Evolutionary conservation across 2,797 vertebrate species (phyloP).

Genomic region (Clarias laeviceps): DNA sequence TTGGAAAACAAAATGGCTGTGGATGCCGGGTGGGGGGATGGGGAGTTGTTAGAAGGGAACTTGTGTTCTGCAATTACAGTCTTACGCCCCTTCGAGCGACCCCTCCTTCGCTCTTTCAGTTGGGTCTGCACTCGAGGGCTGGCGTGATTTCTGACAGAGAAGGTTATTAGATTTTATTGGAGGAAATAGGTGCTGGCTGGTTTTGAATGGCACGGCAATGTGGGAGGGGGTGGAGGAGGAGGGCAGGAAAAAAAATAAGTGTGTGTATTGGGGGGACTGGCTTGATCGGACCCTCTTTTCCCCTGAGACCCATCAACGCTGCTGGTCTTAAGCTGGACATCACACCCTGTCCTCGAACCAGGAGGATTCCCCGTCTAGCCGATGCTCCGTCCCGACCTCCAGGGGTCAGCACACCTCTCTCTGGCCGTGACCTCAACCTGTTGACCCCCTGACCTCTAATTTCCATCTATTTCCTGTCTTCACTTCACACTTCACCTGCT

Average conservation of each 20-base stretch:
- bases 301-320: constrained; percentile 74
- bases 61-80: constrained; percentile 79
- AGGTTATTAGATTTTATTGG: constrained; percentile 86
- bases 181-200: constrained; percentile 83
- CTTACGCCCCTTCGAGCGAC: constrained; percentile 66
- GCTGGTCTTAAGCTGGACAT: constrained; percentile 67
- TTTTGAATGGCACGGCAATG: constrained; percentile 82
- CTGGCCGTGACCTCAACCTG: constrained; percentile 68
- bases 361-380: constrained; percentile 17
- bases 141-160: constrained; percentile 81
- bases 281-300: constrained; percentile 64
- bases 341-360: constrained; percentile 38
- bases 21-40: not conserved
- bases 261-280: constrained; percentile 63
- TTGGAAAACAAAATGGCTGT: constrained; percentile 72
- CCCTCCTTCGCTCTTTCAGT: constrained; percentile 60
- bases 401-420: constrained; percentile 57
- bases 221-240: constrained; percentile 50
- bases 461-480: constrained; percentile 25
- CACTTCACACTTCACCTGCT: constrained; percentile 8
- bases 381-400: constrained; percentile 60
- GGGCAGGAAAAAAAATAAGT: constrained; percentile 33
- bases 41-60: constrained; percentile 58
- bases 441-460: constrained; percentile 38
- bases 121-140: constrained; percentile 72